These are phyloP conservation scores for Bombus cullumanus DNA, from an alignment of 1,140 invertebrate genomes.

Conservation along the genomic window DNA sequence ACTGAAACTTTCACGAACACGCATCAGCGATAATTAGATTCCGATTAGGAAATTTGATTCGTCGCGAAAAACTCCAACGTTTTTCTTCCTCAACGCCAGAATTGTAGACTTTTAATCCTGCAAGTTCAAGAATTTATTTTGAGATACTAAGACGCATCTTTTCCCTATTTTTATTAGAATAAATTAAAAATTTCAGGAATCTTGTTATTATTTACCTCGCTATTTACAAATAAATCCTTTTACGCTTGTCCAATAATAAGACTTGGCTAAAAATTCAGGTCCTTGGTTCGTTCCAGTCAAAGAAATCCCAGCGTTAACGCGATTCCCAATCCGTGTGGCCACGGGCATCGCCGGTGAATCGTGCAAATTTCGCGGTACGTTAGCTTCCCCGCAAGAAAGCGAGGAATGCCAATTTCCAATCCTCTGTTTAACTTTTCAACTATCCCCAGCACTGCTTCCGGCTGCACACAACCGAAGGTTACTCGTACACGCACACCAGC, in stretches of 20 bases:
- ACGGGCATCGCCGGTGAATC: slow-evolving; percentile 53
- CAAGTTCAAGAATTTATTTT: too few species aligned
- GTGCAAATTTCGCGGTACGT: slow-evolving; percentile 64
- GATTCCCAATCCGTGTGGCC: slow-evolving; percentile 43
- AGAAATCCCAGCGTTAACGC: slow-evolving; percentile 35
- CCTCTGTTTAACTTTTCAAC: slow-evolving; percentile 73
- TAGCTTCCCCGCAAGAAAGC: slow-evolving; percentile 52
- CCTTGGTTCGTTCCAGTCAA: neutral
- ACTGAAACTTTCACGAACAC: neutral
- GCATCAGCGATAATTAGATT: neutral
- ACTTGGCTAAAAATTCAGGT: neutral
- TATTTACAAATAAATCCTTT: neutral
- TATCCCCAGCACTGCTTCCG: slow-evolving; percentile 32
- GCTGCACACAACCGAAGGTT: slow-evolving; percentile 6
- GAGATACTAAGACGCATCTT: too few species aligned
- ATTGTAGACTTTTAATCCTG: too few species aligned
- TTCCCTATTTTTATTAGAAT: neutral
- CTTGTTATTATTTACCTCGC: too few species aligned
- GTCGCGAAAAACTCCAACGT: too few species aligned
- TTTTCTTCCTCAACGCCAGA: too few species aligned
- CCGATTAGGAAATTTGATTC: too few species aligned
- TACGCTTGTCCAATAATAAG: too few species aligned
- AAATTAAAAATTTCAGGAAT: neutral
- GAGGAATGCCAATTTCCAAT: slow-evolving; percentile 74
- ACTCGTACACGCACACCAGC: neutral